Evolutionary conservation across 2,888 invertebrate species (phyloP), one percentile per base, ranked within the genome.

Genomic region (Cheilosia pagana): DNA sequence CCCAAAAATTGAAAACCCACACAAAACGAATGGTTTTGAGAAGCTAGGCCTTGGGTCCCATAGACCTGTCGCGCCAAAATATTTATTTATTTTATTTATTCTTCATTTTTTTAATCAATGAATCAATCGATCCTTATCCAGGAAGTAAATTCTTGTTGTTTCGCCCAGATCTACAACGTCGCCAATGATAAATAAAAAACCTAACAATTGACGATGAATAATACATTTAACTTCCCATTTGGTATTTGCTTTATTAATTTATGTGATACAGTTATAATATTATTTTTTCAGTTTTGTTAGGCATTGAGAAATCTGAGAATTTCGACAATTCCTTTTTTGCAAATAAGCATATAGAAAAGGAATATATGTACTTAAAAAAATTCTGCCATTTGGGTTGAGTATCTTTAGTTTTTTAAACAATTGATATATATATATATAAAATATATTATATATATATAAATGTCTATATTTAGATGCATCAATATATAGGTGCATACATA

Each of bases 211-310:
- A 1, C 14, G 14, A n/a, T 2, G 5, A 41, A 41, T n/a, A 41
- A 41, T n/a, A 48, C 21, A 41, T 59, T 41, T 41, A 62, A 62
- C 45, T 28, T 62, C 62, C 62, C 62, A 48, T 62, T 62, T 45
- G 62, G 43, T 62, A 45, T 62, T 48, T 62, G 45, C 45, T 62
- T 62, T 62, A 62, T 62, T 60, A 31, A n/a, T 41, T 45, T 45
- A 28, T 19, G 19, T 60, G 41, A 43, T 60, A 25, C 43, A 45
- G 23, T 25, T 48, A 31, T 19, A 45, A 62, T 59, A 41, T 59
- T 62, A 1, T 45, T 43, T 45, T 45, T 45, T 62, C 25, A 57
- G 19, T 10, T 62, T 45, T 16, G 1, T 45, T 62, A 28, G 16
- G 16, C 45, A 62, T 43, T 62, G 45, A 19, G 16, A n/a, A 43